These are phyloP conservation scores for Bradypus variegatus DNA, from an alignment of 2,797 vertebrate genomes.

Conservation along the genomic window DNA sequence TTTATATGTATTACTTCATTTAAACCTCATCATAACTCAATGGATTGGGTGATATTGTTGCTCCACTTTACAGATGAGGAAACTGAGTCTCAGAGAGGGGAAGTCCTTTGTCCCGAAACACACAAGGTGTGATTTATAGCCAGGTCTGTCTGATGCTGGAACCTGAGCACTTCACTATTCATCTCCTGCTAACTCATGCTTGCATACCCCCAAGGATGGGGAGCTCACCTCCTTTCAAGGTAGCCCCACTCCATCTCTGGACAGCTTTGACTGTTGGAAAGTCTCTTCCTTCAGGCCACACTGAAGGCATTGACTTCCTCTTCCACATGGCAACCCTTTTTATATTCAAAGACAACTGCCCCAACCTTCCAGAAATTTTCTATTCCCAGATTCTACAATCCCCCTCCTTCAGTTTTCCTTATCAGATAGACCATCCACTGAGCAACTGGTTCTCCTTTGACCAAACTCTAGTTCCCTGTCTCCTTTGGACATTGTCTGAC, in stretches of 20 bases:
- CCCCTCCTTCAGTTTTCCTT: background rate
- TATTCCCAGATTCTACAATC: background rate
- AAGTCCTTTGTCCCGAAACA: background rate
- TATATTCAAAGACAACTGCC: background rate
- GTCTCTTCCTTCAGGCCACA: background rate
- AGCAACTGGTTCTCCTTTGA: no score
- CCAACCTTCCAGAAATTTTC: background rate
- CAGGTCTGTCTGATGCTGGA: background rate
- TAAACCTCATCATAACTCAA: background rate
- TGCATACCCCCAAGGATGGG: background rate
- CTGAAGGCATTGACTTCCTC: background rate
- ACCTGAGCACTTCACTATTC: background rate
- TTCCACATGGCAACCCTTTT: background rate
- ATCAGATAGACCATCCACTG: background rate
- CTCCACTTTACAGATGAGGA: background rate
- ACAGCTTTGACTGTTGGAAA: background rate
- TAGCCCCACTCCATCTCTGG: background rate
- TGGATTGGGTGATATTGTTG: no score
- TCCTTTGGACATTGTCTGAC: background rate
- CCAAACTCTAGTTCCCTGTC: background rate
- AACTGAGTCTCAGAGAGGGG: background rate
- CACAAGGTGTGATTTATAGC: background rate
- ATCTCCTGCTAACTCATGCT: background rate
- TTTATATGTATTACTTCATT: background rate
- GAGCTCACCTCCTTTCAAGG: background rate